A percentile compares a stretch with the other conserved stretches of the same genome.
Evolutionary conservation across 2,113 vertebrate species (phyloP).

Genomic region (Acanthisitta chloris): DNA sequence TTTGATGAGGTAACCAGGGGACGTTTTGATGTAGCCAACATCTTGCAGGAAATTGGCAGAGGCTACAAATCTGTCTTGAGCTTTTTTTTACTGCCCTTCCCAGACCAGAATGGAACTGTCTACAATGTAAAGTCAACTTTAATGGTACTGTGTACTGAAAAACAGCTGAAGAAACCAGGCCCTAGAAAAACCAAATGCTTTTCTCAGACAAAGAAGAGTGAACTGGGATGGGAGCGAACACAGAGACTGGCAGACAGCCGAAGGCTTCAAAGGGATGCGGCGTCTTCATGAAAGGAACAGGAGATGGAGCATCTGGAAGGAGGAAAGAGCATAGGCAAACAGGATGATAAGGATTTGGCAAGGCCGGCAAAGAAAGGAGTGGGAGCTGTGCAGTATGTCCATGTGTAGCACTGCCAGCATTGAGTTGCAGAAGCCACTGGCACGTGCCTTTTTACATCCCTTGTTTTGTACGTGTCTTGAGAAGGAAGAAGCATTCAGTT

Average conservation of each 20-base stretch:
- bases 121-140: background rate
- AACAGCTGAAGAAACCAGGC: background rate
- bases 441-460: background rate
- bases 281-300: conserved; percentile 23
- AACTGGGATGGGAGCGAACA: background rate
- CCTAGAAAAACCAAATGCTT: background rate
- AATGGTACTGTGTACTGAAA: background rate
- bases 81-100: background rate
- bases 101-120: background rate
- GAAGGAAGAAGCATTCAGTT: background rate
- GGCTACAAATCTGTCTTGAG: background rate
- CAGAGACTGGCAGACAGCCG: background rate
- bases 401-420: background rate
- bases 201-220: background rate
- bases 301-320: conserved; percentile 15
- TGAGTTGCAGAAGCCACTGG: background rate
- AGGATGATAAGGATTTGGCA: conserved; percentile 29
- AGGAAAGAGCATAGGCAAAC: conserved; percentile 17
- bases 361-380: background rate
- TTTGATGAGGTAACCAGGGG: background rate
- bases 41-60: background rate
- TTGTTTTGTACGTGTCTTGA: accelerated
- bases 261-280: background rate
- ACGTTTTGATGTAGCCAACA: background rate
- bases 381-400: background rate